These are phyloP conservation scores for Brachystomella parvula DNA, from an alignment of 1,140 invertebrate genomes.

Conservation along the genomic window DNA sequence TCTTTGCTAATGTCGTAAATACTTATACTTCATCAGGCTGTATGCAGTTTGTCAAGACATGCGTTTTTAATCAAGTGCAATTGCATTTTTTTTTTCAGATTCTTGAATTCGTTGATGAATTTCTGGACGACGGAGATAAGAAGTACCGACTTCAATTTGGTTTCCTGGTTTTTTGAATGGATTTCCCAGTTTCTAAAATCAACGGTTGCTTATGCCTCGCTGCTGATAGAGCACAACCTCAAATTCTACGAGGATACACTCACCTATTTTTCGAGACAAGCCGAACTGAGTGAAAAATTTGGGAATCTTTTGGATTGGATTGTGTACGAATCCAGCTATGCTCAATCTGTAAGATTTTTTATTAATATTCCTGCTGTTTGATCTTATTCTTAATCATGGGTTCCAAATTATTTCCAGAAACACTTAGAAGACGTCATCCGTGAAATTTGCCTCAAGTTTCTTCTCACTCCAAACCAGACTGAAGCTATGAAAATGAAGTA, in stretches of 20 bases:
- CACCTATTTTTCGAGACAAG: neutral
- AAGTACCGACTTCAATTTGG: neutral
- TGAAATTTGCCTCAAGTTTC: neutral
- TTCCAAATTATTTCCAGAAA: neutral
- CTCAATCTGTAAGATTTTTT: constrained; percentile 7
- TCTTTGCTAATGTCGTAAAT: neutral
- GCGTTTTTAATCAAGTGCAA: too few species aligned
- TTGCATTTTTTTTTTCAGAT: constrained; percentile 19
- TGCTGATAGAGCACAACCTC: constrained; percentile 17
- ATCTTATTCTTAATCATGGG: too few species aligned
- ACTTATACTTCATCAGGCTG: neutral
- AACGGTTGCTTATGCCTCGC: constrained; percentile 22
- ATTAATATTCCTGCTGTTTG: neutral
- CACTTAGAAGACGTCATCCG: neutral
- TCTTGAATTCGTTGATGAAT: constrained; percentile 24
- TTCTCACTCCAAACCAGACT: neutral
- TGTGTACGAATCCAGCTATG: constrained; percentile 18
- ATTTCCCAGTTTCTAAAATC: constrained; percentile 32
- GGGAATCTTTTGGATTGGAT: constrained; percentile 20
- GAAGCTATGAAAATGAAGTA: neutral
- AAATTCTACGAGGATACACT: constrained; percentile 26
- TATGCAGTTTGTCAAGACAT: too few species aligned
- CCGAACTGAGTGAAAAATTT: constrained; percentile 1
- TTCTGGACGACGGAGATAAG: constrained; percentile 24
- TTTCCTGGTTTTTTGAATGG: constrained; percentile 27